These are phyloP conservation scores for Chionomys nivalis DNA, from an alignment of 2,113 vertebrate species.

Conservation along the genomic window DNA sequence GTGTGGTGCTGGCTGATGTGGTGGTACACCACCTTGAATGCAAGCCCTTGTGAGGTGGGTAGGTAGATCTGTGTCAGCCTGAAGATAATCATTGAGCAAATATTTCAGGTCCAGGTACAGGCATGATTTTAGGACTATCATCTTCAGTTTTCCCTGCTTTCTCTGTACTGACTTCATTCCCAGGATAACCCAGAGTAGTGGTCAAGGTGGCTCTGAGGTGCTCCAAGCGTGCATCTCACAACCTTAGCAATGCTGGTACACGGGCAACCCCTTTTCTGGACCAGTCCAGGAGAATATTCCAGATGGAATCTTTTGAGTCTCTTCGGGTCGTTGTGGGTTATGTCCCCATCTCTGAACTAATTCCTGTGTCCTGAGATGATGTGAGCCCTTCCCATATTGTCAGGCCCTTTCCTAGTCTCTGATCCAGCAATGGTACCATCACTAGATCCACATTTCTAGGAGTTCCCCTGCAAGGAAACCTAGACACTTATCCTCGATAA, in stretches of 20 bases:
- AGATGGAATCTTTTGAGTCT: neutral
- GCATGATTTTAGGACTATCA: neutral
- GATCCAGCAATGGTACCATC: neutral
- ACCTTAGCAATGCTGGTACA: neutral
- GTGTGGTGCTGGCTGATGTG: neutral
- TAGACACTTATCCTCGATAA: neutral
- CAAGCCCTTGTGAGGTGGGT: no score
- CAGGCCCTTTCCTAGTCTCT: neutral
- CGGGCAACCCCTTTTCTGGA: neutral
- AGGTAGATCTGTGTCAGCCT: neutral
- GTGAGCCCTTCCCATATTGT: neutral
- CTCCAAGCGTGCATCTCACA: neutral
- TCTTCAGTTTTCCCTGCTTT: neutral
- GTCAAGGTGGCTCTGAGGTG: neutral
- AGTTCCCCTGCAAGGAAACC: neutral
- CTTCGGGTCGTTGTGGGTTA: neutral
- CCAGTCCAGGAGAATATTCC: neutral
- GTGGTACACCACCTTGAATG: neutral
- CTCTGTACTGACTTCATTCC: neutral
- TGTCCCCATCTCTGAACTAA: neutral
- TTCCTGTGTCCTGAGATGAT: neutral
- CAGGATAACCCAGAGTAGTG: neutral
- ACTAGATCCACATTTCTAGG: neutral
- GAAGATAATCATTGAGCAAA: no score
- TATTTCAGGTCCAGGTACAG: neutral